Conservation (phyloP, 2,888 invertebrate species). For the Campoplex capitator region DNA sequence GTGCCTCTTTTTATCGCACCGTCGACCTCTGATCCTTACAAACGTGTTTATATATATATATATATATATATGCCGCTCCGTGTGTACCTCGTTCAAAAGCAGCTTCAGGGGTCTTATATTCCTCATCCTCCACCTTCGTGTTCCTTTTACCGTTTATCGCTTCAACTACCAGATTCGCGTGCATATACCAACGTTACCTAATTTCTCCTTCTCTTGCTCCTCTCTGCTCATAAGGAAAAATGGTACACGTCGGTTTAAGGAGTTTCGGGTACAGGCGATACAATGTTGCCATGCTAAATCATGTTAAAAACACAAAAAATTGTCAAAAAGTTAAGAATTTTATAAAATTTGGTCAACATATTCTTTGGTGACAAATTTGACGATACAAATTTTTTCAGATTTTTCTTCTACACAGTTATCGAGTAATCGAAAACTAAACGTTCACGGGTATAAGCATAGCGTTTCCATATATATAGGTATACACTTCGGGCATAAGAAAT, state of each 20-base stretch:
- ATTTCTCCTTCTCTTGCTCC: background rate
- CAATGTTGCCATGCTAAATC: too few species aligned
- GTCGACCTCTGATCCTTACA: slow-evolving; percentile 3
- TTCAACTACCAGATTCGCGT: slow-evolving; percentile 53
- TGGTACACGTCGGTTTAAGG: background rate
- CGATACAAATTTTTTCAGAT: too few species aligned
- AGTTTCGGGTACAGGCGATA: too few species aligned
- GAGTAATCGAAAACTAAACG: too few species aligned
- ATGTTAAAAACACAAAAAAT: too few species aligned
- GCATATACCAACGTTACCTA: slow-evolving; percentile 37
- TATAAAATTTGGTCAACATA: too few species aligned
- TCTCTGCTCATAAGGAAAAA: background rate
- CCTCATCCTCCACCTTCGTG: slow-evolving; percentile 36
- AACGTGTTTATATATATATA: background rate
- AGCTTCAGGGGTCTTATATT: slow-evolving; percentile 29
- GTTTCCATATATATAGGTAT: too few species aligned
- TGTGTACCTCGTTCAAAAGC: slow-evolving; percentile 35
- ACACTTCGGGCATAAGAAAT: too few species aligned
- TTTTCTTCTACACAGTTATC: too few species aligned
- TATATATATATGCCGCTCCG: background rate
- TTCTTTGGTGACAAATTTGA: too few species aligned
- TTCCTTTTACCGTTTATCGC: slow-evolving; percentile 55
- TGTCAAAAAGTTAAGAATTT: too few species aligned
- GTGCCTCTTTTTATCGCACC: slow-evolving; percentile 42
- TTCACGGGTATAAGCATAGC: too few species aligned